Evolutionary conservation across 2,113 vertebrate genomes (phyloP), one percentile per base, ranked within the genome.

Genomic region (Synchiropus splendidus): DNA sequence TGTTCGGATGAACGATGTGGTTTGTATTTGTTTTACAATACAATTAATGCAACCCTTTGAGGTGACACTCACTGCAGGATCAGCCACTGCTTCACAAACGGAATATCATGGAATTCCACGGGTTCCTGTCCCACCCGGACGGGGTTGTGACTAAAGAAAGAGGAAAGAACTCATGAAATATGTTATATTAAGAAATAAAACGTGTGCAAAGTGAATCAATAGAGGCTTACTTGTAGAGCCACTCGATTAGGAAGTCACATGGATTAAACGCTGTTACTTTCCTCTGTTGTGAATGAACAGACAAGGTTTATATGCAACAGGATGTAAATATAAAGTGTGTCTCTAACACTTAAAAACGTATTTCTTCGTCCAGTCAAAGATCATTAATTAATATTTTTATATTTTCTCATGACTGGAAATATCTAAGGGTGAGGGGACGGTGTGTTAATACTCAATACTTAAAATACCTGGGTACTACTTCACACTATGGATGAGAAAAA

Each of bases 191-290:
- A 38, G 27, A 34, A 8, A 9, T 13, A 3, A 18, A 3, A 4
- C 0, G 41, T 10, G 9, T 12, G 9, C 1, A 10, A 5, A 39
- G 9, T 18, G 9, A n/a, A 36, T 9, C 5, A 3, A 16, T 9
- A 16, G 8, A 15, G 16, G 11, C 5, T 53, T 88, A 98, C 94
- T 98, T 97, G 84, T 93, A 96, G 15, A 98, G 71, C 90, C 90
- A 98, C 67, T 91, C 88, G 0, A 87, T 88, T 12, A 98, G 78
- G 62, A 92, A 97, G 77, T 94, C 91, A 39, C 83, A 87, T 14
- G 90, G 86, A 54, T 90, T 86, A 61, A 96, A 98, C 31, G 61
- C 79, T 18, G 86, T 91, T 54, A 65, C 80, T 77, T 83, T 89
- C 33, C 78, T 87, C 94, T 98, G 67, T 58, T 12, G 12, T 17